Base-by-base conservation (phyloP, 2,888 invertebrate genomes). In the Plebejus melissa region DNA sequence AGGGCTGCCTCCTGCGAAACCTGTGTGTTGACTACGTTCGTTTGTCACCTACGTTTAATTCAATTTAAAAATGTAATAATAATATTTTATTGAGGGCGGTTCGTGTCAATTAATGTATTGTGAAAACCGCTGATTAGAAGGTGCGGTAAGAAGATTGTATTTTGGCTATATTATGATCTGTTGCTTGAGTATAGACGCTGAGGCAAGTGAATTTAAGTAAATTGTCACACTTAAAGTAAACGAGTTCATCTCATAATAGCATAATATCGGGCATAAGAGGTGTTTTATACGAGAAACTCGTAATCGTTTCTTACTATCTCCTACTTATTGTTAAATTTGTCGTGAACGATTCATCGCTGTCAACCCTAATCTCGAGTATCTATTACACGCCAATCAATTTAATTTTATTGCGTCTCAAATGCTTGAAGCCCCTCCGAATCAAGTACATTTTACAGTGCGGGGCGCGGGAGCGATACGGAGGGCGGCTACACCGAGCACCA, bases 321-420 rank as follows among this genome's bases (percentile, higher is more conserved):
- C 41, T 41, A 41, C 41, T 41, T 41, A 7, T 57, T n/a, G 6
- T 57, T 57, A n/a, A 57, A 11, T n/a, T 57, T 57, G 16, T n/a
- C n/a, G 7, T 54, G 13, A 22, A 58, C 58, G 13, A 58, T 58
- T 58, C 1, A 58, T 2, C 58, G 6, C 13, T 16, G 65, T 32
- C 11, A 36, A 11, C 65, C 65, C 65, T 65, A 65, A 32, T 65
- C 36, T 36, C 13, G 11, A 32, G 32, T 65, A 32, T 65, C 65
- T 36, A 65, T 65, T 65, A 65, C 32, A 65, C 32, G 65, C 65
- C 65, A 65, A 65, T 65, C 65, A 36, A 65, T 65, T 65, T 16
- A 65, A 65, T 65, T 65, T 65, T 60, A 60, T 65, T 65, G 65
- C 65, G 65, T 32, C 32, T 65, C 32, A 65, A 65, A 36, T 36